A percentile compares a stretch with the other conserved stretches of the same genome.
phyloP scores from a whole-genome alignment of 2,113 vertebrate species.

The Eudyptes chrysolophus region DNA sequence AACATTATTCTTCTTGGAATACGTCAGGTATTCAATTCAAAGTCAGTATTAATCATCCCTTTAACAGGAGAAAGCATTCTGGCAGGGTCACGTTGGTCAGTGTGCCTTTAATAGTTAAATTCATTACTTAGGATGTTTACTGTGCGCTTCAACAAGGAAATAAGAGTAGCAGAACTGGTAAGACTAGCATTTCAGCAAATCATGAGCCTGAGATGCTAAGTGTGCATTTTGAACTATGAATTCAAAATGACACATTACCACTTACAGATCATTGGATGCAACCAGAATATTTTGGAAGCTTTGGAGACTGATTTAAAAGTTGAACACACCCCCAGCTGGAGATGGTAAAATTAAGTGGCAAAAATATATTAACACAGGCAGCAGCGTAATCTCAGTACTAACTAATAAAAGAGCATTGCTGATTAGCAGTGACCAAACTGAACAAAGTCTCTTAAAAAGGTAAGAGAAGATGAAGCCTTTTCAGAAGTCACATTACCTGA shows the following conservation, averaged over 20 bases:
- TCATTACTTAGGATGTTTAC: not conserved
- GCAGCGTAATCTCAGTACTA: not conserved
- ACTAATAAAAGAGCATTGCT: not conserved
- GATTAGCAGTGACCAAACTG: not conserved
- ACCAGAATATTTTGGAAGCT: not conserved
- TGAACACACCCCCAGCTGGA: not conserved
- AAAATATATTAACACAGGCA: not conserved
- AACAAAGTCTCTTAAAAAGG: not conserved
- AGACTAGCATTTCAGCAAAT: conserved; percentile 7
- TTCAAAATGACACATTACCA: not conserved
- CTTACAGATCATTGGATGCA: not conserved
- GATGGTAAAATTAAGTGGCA: not conserved
- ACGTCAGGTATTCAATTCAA: not conserved
- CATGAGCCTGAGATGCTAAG: not conserved
- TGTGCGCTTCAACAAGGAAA: not conserved
- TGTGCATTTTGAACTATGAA: not conserved
- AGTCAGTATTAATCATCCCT: not conserved
- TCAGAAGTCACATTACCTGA: not conserved
- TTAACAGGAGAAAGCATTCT: not conserved
- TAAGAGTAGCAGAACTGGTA: not conserved
- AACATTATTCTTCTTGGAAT: conserved; percentile 5
- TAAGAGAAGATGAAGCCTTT: not conserved
- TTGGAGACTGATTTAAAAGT: not conserved
- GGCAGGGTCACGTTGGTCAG: not conserved
- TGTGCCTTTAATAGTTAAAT: not conserved